Evolutionary conservation across 2,888 invertebrate genomes (phyloP).

Genomic region (Sipha maydis): DNA sequence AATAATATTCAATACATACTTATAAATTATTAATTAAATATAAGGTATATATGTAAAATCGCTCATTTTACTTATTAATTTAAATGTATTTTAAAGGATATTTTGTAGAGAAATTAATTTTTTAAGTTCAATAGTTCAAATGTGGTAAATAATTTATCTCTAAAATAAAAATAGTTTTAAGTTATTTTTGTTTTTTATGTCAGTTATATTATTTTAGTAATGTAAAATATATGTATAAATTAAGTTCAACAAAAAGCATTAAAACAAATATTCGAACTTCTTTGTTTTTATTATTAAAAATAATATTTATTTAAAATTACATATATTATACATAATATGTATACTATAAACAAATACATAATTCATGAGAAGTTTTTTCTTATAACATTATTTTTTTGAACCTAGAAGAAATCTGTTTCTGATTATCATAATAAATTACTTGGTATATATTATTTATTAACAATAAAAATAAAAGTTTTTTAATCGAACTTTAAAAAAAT

Average conservation of each 20-base stretch:
- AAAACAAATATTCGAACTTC: not conserved
- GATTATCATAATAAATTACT: not conserved
- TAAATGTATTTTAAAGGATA: no score
- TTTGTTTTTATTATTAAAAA: not conserved
- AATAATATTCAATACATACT: no score
- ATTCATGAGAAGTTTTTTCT: not conserved
- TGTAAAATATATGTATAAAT: not conserved
- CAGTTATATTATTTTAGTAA: not conserved
- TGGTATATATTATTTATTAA: not conserved
- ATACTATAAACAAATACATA: not conserved
- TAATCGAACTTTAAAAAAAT: not conserved
- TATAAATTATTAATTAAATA: no score
- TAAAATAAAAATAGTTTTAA: not conserved
- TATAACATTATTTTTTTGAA: not conserved
- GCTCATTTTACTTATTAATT: not conserved
- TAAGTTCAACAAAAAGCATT: conserved; percentile 3
- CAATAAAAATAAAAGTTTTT: not conserved
- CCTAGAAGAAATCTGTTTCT: not conserved
- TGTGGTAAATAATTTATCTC: not conserved
- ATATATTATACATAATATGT: not conserved
- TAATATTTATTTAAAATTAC: conserved; percentile 17
- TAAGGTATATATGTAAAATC: no score
- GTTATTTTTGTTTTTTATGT: not conserved
- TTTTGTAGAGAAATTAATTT: not conserved
- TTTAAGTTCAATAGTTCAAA: not conserved